Conservation (phyloP, 2,113 vertebrate species). For the Condylura cristata region DNA sequence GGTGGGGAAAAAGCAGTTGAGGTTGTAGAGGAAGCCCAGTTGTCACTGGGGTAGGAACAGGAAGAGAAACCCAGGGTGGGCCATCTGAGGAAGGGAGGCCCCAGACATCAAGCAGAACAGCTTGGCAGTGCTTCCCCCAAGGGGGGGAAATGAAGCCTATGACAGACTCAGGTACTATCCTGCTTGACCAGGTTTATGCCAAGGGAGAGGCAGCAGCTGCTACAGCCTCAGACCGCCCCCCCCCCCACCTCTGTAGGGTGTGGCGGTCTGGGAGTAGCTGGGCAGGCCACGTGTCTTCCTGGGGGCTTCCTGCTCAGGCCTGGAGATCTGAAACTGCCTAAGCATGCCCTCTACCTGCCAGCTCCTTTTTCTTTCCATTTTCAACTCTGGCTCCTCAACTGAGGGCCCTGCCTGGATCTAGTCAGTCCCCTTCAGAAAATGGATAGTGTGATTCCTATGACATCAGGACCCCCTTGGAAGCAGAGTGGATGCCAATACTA, state of each 20-base stretch:
- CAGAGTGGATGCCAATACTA: background rate
- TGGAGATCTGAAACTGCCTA: slow-evolving; percentile 2
- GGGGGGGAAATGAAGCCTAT: background rate
- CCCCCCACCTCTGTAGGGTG: no score
- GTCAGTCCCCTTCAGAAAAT: background rate
- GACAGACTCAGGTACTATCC: background rate
- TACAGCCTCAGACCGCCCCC: background rate
- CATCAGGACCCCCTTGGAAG: background rate
- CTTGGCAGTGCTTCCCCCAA: background rate
- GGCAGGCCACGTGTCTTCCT: background rate
- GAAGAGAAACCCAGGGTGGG: slow-evolving; percentile 44
- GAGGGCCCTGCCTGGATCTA: background rate
- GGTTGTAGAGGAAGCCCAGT: background rate
- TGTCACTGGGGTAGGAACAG: background rate
- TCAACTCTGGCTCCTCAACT: background rate
- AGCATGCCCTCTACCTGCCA: background rate
- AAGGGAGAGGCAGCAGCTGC: background rate
- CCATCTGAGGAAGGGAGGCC: background rate
- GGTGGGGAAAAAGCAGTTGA: background rate
- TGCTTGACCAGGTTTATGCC: background rate
- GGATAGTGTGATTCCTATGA: background rate
- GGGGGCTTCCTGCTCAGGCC: slow-evolving; percentile 25
- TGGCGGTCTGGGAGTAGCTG: slow-evolving; percentile 68
- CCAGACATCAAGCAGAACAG: background rate
- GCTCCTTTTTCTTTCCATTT: no score